These are phyloP conservation scores for Pungitius pungitius DNA, from an alignment of 2,113 vertebrate species.

Conservation along the genomic window DNA sequence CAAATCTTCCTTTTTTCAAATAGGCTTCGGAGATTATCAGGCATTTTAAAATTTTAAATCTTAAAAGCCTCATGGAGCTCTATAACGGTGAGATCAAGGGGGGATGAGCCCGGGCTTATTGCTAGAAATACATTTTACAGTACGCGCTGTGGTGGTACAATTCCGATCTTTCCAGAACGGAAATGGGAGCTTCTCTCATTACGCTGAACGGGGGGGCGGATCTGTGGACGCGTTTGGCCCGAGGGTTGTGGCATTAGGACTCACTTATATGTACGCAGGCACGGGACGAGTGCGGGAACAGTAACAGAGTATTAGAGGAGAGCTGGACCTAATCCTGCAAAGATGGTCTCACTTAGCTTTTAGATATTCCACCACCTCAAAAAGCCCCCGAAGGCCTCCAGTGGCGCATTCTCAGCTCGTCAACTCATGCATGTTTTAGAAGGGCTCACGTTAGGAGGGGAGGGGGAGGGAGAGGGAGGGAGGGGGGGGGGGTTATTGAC, in stretches of 20 bases:
- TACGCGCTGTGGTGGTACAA: not conserved
- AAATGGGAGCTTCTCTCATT: slow-evolving; percentile 39
- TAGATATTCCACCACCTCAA: slow-evolving; percentile 67
- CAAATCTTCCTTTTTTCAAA: slow-evolving; percentile 26
- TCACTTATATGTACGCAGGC: slow-evolving; percentile 61
- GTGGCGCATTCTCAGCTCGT: slow-evolving; percentile 60
- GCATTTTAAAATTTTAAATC: slow-evolving; percentile 17
- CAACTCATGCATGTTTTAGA: slow-evolving; percentile 82
- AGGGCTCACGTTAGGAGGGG: slow-evolving; percentile 58
- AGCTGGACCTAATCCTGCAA: slow-evolving; percentile 66
- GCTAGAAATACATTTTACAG: not conserved
- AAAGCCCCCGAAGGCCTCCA: slow-evolving; percentile 64
- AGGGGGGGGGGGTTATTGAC: slow-evolving; percentile 69
- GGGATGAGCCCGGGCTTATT: slow-evolving; percentile 9
- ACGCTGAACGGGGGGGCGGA: slow-evolving; percentile 29
- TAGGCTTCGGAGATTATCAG: slow-evolving; percentile 1
- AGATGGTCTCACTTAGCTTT: slow-evolving; percentile 72
- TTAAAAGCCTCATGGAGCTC: slow-evolving; percentile 8
- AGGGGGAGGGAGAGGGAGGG: too few relatives aligned
- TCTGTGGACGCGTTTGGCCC: slow-evolving; percentile 41
- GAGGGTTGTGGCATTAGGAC: slow-evolving; percentile 37
- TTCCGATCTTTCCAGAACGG: slow-evolving; percentile 24
- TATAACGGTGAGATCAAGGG: slow-evolving; percentile 16
- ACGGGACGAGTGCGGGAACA: slow-evolving; percentile 47
- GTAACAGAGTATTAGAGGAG: slow-evolving; percentile 44